Evolutionary conservation across 2,113 vertebrate genomes (phyloP).

Genomic region (Rhodinocichla rosea): DNA sequence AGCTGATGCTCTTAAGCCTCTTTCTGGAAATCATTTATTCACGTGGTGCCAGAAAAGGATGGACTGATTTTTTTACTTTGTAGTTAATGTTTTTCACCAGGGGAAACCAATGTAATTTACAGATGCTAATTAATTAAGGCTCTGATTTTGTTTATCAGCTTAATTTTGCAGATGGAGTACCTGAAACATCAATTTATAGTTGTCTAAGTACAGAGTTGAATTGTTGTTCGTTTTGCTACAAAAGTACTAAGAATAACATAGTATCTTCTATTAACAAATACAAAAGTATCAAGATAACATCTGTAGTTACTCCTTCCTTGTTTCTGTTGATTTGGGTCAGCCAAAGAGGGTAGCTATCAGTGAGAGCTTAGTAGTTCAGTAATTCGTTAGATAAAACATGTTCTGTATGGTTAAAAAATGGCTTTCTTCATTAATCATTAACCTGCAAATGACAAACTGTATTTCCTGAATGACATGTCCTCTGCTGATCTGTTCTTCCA

Average conservation of each 20-base stretch:
- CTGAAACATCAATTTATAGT: background rate
- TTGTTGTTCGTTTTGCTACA: background rate
- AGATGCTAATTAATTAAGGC: background rate
- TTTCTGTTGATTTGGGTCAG: background rate
- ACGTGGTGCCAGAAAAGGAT: background rate
- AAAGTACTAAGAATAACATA: background rate
- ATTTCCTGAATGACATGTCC: background rate
- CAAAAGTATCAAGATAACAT: background rate
- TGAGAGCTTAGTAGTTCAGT: background rate
- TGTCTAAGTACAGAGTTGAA: background rate
- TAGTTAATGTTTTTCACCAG: background rate
- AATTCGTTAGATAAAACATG: background rate
- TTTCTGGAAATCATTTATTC: background rate
- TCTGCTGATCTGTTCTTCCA: background rate
- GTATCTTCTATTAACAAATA: background rate
- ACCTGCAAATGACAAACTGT: background rate
- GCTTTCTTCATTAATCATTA: background rate
- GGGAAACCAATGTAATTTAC: background rate
- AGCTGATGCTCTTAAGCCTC: background rate
- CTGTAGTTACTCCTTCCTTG: background rate
- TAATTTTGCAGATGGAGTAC: background rate
- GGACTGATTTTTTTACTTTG: background rate
- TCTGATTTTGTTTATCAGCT: background rate
- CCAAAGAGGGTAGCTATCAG: background rate
- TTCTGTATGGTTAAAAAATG: background rate